Base-by-base conservation (phyloP, 2,888 invertebrate genomes). In the Drosophila affinis region DNA sequence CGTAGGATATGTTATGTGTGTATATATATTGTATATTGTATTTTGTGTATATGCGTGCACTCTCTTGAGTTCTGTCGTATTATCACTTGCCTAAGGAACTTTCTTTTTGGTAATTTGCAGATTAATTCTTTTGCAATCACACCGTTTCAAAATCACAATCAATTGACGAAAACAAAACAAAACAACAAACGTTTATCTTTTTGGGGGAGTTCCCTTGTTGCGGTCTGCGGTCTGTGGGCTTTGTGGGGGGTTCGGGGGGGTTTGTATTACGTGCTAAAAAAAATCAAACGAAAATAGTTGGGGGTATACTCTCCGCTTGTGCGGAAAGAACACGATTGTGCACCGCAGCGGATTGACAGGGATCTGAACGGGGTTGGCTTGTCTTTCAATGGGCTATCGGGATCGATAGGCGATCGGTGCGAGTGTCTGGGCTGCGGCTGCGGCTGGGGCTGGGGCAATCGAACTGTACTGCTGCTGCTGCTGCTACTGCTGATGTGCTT, bases 41-140 rank as follows among this genome's bases (percentile, higher is more conserved):
- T 34, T 45, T 14, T 55, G n/a, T 39, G 44, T 45, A 29, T 62
- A 27, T 45, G 45, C 47, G 47, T 53, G 60, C 39, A 18, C 44
- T 10, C 44, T 27, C 49, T 44, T 61, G 10, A 34, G 54, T 39
- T 47, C 9, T 44, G 68, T 45, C 48, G 69, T 63, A 55, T 83
- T 88, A 90, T 90, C 90, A 87, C 85, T 75, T 78, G 64, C 74
- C 87, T 80, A 81, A 88, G 90, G 88, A 88, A 88, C 88, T 88
- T 88, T 89, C 73, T 81, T 75, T 68, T 75, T 73, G 75, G 67
- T 62, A 74, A 64, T 53, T 75, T 75, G 47, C 51, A 55, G 64
- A 67, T 77, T 69, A 72, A 72, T 76, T 77, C 54, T 73, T 88
- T 88, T 77, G 84, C 78, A 76, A 89, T 87, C 87, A 89, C 89